Conservation (phyloP, 2,888 invertebrate species). For the Volucella inanis region DNA sequence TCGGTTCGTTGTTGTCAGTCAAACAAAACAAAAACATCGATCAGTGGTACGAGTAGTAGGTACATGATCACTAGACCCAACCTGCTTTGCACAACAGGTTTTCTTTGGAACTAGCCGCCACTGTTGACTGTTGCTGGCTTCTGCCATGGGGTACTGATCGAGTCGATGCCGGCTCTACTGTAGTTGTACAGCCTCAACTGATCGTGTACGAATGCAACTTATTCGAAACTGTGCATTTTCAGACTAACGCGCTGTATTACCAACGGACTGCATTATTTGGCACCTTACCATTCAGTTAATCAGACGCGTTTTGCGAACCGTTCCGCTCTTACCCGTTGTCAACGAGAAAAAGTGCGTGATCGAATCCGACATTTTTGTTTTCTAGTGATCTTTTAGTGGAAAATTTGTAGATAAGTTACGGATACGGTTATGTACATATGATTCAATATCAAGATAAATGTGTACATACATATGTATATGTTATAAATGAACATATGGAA, state of each 20-base stretch:
- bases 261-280: conserved; percentile 34
- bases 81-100: conserved; percentile 64
- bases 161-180: too few relatives aligned
- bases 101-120: conserved; percentile 26
- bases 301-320: conserved; percentile 29
- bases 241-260: conserved; percentile 27
- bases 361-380: background rate
- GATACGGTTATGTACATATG: too few relatives aligned
- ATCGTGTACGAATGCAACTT: conserved; percentile 52
- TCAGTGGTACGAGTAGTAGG: conserved; percentile 25
- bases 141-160: background rate
- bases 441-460: background rate
- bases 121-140: background rate
- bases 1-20: conserved; percentile 33
- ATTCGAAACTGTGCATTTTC: conserved; percentile 38
- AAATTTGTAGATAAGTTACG: background rate
- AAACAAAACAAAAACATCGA: conserved; percentile 42
- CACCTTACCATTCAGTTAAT: conserved; percentile 14
- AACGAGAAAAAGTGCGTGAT: conserved; percentile 16
- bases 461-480: too few relatives aligned
- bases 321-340: conserved; percentile 1
- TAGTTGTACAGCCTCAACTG: conserved; percentile 15
- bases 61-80: conserved; percentile 44
- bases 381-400: background rate
- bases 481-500: background rate